Conservation (phyloP, 1,140 invertebrate genomes). For the Hyles euphorbiae region DNA sequence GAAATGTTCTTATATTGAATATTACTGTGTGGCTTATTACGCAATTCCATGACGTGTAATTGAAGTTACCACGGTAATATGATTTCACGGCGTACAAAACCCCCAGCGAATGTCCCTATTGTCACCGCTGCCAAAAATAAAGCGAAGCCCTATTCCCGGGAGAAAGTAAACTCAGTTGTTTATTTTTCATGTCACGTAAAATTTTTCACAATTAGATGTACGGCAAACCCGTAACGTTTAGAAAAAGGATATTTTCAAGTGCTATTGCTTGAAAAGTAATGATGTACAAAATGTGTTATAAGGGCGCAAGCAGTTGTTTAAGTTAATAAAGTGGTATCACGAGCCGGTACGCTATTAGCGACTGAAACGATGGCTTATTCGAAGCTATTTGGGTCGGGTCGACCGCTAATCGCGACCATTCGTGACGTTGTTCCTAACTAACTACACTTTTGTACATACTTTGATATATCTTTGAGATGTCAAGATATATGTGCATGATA, state of each 20-base stretch:
- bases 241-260: too few relatives aligned
- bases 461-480: not conserved
- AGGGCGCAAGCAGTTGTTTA: constrained; percentile 26
- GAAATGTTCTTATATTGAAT: too few relatives aligned
- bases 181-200: too few relatives aligned
- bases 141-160: too few relatives aligned
- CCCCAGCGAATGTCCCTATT: too few relatives aligned
- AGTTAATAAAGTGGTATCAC: constrained; percentile 32
- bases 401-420: constrained; percentile 37
- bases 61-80: too few relatives aligned
- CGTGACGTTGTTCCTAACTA: constrained; percentile 25
- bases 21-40: too few relatives aligned
- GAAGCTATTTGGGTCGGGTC: constrained; percentile 42
- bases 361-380: constrained; percentile 32
- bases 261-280: not conserved
- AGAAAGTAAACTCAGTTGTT: too few relatives aligned
- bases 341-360: constrained; percentile 34
- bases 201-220: not conserved
- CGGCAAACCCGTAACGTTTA: constrained; percentile 5
- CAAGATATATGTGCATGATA: not conserved
- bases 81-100: too few relatives aligned
- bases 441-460: not conserved
- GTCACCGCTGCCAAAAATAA: too few relatives aligned
- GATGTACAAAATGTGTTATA: constrained; percentile 13
- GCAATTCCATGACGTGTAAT: too few relatives aligned